These are phyloP conservation scores for Cotesia congregata DNA, from an alignment of 2,888 invertebrate species.

Conservation along the genomic window DNA sequence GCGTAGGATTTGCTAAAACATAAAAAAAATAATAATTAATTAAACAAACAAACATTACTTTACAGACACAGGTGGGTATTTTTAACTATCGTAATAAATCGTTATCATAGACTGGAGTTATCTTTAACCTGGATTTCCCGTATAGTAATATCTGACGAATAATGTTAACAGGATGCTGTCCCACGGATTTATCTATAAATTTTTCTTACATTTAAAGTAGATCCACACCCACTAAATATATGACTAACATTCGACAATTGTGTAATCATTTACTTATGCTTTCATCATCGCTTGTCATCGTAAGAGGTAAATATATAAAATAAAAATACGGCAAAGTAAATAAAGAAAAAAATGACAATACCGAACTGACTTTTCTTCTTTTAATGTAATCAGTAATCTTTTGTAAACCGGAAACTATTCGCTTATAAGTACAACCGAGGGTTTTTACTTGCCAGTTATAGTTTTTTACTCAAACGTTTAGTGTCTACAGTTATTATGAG, in stretches of 20 bases:
- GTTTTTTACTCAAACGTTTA: neutral
- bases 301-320: neutral
- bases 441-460: neutral
- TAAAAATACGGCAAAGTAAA: neutral
- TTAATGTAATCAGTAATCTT: conserved; percentile 16
- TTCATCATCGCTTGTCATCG: conserved; percentile 11
- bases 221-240: conserved; percentile 37
- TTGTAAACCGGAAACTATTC: conserved; percentile 6
- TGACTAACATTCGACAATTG: conserved; percentile 35
- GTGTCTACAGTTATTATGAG: too few relatives aligned
- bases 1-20: too few relatives aligned
- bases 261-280: conserved; percentile 32
- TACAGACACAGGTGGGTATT: neutral
- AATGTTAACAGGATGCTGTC: conserved; percentile 64
- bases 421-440: conserved; percentile 4
- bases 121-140: conserved; percentile 39
- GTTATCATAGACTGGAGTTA: neutral
- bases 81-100: neutral
- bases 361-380: neutral
- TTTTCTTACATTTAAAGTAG: conserved; percentile 3
- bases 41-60: too few relatives aligned
- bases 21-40: too few relatives aligned
- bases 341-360: conserved; percentile 9
- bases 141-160: conserved; percentile 45
- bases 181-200: neutral